Evolutionary conservation across 2,113 vertebrate species (phyloP).

Genomic region (Pelusios castaneus): DNA sequence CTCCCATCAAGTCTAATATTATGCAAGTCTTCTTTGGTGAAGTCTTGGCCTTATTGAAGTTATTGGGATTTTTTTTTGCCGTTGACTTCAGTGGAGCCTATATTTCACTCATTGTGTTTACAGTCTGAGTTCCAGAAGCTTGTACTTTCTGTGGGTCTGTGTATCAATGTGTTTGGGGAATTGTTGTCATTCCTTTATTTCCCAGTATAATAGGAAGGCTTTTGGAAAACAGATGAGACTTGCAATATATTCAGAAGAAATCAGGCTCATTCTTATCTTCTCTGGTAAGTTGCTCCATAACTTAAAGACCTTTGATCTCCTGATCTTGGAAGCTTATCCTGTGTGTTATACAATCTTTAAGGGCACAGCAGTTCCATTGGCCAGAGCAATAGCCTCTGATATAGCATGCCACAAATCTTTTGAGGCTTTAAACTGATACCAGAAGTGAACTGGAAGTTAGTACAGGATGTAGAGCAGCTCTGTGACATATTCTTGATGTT

Average conservation of each 20-base stretch:
- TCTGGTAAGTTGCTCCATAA: background rate
- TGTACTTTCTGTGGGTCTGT: too few relatives aligned
- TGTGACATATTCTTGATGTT: background rate
- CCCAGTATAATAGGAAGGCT: background rate
- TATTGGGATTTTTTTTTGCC: background rate
- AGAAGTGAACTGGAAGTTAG: background rate
- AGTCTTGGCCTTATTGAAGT: background rate
- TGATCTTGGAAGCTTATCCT: background rate
- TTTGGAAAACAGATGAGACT: background rate
- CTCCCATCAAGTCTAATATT: background rate
- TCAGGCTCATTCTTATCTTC: background rate
- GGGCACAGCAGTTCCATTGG: background rate
- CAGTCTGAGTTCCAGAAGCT: background rate
- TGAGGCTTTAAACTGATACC: background rate
- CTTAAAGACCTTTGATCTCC: background rate
- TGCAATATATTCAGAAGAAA: background rate
- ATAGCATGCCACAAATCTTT: background rate
- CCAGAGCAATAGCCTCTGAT: background rate
- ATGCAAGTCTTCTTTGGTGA: background rate
- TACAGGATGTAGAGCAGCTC: background rate
- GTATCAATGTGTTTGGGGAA: too few relatives aligned
- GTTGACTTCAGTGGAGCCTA: background rate
- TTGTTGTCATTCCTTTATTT: background rate
- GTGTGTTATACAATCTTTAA: background rate
- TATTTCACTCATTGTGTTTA: background rate